phyloP scores from a whole-genome alignment of 2,888 invertebrate species.

The Xanthorhoe spadicearia region DNA sequence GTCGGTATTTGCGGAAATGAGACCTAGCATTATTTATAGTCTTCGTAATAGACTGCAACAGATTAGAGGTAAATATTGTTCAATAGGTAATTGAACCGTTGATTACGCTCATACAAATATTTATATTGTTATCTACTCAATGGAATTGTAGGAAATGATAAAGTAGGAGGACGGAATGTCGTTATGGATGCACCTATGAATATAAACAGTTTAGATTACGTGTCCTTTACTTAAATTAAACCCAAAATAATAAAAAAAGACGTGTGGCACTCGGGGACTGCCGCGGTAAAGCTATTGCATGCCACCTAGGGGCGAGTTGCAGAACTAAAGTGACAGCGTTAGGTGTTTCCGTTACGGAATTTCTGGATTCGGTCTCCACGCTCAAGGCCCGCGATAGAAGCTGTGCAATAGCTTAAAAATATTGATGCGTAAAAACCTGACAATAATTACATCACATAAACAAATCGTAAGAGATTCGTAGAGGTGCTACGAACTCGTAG shows the following conservation, averaged over 20 bases:
- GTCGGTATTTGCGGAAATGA: conserved; percentile 2
- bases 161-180: background rate
- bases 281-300: no score
- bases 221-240: no score
- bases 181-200: background rate
- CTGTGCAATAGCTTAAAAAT: no score
- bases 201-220: background rate
- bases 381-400: no score
- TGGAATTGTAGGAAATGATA: conserved; percentile 43
- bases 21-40: conserved; percentile 8
- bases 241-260: no score
- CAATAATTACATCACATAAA: no score
- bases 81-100: conserved; percentile 43
- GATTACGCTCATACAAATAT: conserved; percentile 35
- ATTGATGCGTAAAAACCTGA: no score
- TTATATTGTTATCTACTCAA: conserved; percentile 39
- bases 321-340: no score
- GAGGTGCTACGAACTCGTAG: conserved; percentile 33
- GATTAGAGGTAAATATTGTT: conserved; percentile 42
- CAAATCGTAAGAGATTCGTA: conserved; percentile 25
- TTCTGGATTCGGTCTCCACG: no score
- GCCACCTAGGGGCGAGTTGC: no score
- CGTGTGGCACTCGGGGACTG: no score
- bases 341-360: no score
- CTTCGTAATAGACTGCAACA: conserved; percentile 12